Percentiles rank a stretch among this genome's conserved stretches.
Conservation (phyloP, 1,140 invertebrate species). For the Sitophilus oryzae region DNA sequence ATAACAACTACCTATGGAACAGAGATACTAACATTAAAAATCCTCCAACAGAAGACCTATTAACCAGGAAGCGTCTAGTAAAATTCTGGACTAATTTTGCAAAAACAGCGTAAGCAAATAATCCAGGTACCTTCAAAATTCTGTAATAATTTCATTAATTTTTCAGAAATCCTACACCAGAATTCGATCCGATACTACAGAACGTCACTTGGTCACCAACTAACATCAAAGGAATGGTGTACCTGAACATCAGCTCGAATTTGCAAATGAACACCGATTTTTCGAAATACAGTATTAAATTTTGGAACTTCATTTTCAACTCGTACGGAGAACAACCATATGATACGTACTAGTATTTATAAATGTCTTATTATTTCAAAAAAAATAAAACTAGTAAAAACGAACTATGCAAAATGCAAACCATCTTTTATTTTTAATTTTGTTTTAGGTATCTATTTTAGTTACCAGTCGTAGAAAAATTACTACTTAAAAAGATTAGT, state of each 20-base stretch:
- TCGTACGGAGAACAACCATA: conserved; percentile 1
- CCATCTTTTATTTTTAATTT: no score
- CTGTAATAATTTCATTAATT: not conserved
- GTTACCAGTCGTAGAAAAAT: no score
- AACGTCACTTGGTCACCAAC: conserved; percentile 6
- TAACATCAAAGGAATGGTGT: conserved; percentile 4
- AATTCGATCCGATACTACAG: not conserved
- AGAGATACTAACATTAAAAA: conserved; percentile 5
- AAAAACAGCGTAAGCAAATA: conserved; percentile 6
- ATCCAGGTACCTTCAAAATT: not conserved
- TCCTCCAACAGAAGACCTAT: not conserved
- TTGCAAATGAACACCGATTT: not conserved
- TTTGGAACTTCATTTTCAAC: conserved; percentile 4
- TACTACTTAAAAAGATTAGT: no score
- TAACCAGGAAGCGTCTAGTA: conserved; percentile 7
- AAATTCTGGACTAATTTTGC: conserved; percentile 12
- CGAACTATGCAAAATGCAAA: no score
- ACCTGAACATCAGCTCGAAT: conserved; percentile 1
- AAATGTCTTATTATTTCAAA: not conserved
- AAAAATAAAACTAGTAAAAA: not conserved
- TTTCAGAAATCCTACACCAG: conserved; percentile 14
- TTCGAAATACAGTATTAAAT: conserved; percentile 1
- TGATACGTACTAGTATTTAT: conserved; percentile 9
- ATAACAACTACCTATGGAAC: conserved; percentile 9
- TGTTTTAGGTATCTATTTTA: no score